These are phyloP conservation scores for Archilochus colubris DNA, from an alignment of 2,113 vertebrate genomes.

Conservation along the genomic window DNA sequence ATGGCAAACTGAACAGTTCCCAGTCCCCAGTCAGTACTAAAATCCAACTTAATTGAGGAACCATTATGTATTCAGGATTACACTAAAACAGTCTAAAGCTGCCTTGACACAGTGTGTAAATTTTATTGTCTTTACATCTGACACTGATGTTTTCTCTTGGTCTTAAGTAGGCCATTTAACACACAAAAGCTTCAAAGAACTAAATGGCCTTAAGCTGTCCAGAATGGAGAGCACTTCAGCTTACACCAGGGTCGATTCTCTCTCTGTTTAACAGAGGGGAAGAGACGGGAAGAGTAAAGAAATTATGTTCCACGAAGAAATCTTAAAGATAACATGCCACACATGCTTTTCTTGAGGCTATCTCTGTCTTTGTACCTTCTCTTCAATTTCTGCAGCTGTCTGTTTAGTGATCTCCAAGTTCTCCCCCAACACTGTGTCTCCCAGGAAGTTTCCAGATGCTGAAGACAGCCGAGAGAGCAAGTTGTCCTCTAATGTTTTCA, in stretches of 20 bases:
- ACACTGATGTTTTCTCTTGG: not conserved
- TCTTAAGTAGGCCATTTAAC: slow-evolving; percentile 45
- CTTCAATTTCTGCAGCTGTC: slow-evolving; percentile 89
- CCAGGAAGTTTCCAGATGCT: slow-evolving; percentile 94
- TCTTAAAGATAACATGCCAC: not conserved
- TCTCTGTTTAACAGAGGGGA: not conserved
- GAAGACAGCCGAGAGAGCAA: slow-evolving; percentile 91
- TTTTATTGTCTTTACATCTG: slow-evolving; percentile 48
- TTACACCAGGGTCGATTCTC: not conserved
- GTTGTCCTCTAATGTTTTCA: slow-evolving; percentile 93
- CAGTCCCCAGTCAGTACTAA: slow-evolving; percentile 1
- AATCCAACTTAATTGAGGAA: slow-evolving; percentile 1
- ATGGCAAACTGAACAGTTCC: not conserved
- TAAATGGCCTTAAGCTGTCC: not conserved
- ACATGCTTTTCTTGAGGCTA: not conserved
- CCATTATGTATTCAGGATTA: not conserved
- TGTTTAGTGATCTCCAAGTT: slow-evolving; percentile 92
- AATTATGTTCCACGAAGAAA: not conserved
- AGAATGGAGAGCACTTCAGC: not conserved
- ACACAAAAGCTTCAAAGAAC: not conserved
- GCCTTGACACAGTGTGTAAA: slow-evolving; percentile 23
- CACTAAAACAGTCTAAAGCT: not conserved
- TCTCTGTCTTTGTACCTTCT: slow-evolving; percentile 79
- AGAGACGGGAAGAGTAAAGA: not conserved
- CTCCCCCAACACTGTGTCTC: slow-evolving; percentile 89